Evolutionary conservation across 2,797 vertebrate species (phyloP).

Genomic region (Pogonophryne albipinna): DNA sequence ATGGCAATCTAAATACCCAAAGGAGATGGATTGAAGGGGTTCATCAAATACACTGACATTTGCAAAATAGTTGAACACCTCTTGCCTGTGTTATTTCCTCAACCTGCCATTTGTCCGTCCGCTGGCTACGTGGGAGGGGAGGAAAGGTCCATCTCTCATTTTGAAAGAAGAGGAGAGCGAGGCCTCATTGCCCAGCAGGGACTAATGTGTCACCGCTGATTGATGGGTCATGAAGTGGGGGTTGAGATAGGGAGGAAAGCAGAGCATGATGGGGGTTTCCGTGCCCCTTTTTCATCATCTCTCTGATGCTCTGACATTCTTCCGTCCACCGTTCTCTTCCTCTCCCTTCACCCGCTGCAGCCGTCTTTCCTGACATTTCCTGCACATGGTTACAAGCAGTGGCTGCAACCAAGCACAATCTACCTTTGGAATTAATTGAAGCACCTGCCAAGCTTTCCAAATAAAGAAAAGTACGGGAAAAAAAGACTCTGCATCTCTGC

Average conservation of each 20-base stretch:
- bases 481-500: constrained; percentile 2
- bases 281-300: constrained; percentile 56
- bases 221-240: constrained; percentile 69
- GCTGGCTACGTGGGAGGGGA: constrained; percentile 18
- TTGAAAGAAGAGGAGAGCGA: constrained; percentile 15
- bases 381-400: constrained; percentile 29
- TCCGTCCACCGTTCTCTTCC: constrained; percentile 28
- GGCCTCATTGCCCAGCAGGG: constrained; percentile 48
- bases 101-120: constrained; percentile 30
- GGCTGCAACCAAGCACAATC: constrained; percentile 22
- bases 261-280: constrained; percentile 53
- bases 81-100: constrained; percentile 16
- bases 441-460: constrained; percentile 45
- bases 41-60: constrained; percentile 37
- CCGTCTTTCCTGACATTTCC: constrained; percentile 29
- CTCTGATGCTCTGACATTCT: constrained; percentile 57
- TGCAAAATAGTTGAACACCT: constrained; percentile 30
- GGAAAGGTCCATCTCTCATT: constrained; percentile 42
- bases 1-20: too few species aligned
- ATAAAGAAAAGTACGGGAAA: background rate
- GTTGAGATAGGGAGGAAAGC: background rate
- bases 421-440: constrained; percentile 32
- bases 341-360: constrained; percentile 23
- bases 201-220: constrained; percentile 65
- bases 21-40: constrained; percentile 5